Evolutionary conservation across 2,113 vertebrate species (phyloP).

Genomic region (Brachionichthys hirsutus): DNA sequence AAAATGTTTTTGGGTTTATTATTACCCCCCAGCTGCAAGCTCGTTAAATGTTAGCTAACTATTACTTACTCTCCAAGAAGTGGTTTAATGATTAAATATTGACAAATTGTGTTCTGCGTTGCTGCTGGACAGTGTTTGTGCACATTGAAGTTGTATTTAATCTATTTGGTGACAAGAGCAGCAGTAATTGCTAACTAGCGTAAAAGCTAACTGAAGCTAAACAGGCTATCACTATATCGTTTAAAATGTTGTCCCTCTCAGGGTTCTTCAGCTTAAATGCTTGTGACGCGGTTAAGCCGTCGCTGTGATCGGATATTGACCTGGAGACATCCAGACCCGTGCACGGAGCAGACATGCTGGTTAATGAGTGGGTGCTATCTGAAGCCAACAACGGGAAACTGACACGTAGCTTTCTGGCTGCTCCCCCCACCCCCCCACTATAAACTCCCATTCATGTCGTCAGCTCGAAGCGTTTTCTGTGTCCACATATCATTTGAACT

Average conservation of each 20-base stretch:
- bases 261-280: background rate
- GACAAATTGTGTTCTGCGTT: background rate
- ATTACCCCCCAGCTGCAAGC: constrained; percentile 57
- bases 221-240: background rate
- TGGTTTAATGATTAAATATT: background rate
- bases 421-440: too few species aligned
- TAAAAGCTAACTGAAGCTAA: background rate
- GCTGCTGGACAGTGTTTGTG: background rate
- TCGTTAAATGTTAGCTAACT: constrained; percentile 15
- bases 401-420: constrained; percentile 68
- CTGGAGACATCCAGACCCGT: too few species aligned
- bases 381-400: constrained; percentile 50
- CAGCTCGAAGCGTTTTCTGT: background rate
- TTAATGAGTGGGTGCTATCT: constrained; percentile 5
- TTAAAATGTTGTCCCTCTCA: background rate
- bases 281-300: background rate
- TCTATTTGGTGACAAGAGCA: background rate
- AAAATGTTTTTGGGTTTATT: constrained; percentile 17
- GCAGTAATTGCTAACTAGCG: background rate
- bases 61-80: constrained; percentile 1
- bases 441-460: constrained; percentile 23
- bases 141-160: background rate
- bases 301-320: too few species aligned
- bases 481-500: background rate
- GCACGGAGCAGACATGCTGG: background rate